phyloP scores from a whole-genome alignment of 2,888 invertebrate genomes.

The Asteroscopus sphinx region DNA sequence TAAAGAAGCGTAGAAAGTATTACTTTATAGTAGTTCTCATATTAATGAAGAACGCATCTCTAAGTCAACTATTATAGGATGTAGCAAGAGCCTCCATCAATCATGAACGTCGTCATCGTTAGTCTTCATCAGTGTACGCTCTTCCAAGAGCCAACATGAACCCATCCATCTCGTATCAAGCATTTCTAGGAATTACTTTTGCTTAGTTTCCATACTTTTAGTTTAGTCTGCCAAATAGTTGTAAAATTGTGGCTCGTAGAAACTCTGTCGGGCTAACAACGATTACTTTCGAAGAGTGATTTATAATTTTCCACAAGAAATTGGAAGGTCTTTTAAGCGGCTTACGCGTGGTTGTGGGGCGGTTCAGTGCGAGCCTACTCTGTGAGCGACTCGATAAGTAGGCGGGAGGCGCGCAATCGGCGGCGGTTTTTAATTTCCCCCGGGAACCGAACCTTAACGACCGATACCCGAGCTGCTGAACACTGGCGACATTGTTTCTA shows the following conservation, averaged over 20 bases:
- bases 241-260: not conserved
- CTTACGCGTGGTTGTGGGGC: conserved; percentile 43
- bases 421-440: conserved; percentile 67
- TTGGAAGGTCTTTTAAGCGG: conserved; percentile 57
- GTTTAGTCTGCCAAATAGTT: conserved; percentile 5
- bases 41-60: conserved; percentile 28
- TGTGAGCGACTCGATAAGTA: conserved; percentile 61
- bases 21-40: not conserved
- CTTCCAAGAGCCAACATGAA: conserved; percentile 32
- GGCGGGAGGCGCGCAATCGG: conserved; percentile 55
- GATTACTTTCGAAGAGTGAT: conserved; percentile 38
- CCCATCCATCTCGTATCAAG: conserved; percentile 38
- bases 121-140: conserved; percentile 51
- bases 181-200: conserved; percentile 3
- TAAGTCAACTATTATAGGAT: conserved; percentile 15
- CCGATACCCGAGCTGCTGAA: conserved; percentile 44
- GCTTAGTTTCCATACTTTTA: not conserved
- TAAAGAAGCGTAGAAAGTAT: not conserved
- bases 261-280: conserved; percentile 9
- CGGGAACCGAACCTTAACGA: conserved; percentile 61
- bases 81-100: conserved; percentile 32
- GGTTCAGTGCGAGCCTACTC: conserved; percentile 35
- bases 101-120: conserved; percentile 47
- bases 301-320: conserved; percentile 49
- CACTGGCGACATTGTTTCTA: conserved; percentile 62